A percentile compares a stretch with the other conserved stretches of the same genome.
Conservation (phyloP, 2,888 invertebrate species). For the Gari tellinella region DNA sequence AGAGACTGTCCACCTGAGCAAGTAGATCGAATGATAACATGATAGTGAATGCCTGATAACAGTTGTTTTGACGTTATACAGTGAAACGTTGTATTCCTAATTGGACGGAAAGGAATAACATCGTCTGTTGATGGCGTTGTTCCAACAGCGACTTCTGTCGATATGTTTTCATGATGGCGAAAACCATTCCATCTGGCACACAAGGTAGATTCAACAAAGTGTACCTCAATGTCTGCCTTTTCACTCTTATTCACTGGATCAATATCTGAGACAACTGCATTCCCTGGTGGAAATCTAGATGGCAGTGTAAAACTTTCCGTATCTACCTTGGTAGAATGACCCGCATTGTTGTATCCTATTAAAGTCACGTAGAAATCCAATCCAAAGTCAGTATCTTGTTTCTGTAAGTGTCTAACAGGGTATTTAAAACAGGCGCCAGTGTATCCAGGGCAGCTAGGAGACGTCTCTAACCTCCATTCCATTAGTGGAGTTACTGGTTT, state of each 20-base stretch:
- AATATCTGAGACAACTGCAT: slow-evolving; percentile 42
- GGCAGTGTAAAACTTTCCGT: slow-evolving; percentile 39
- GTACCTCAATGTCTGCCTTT: slow-evolving; percentile 15
- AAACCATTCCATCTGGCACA: slow-evolving; percentile 49
- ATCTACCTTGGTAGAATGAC: slow-evolving; percentile 21
- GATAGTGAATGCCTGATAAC: background rate
- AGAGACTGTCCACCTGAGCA: slow-evolving; percentile 34
- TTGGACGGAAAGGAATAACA: slow-evolving; percentile 10
- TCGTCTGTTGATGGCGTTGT: slow-evolving; percentile 3
- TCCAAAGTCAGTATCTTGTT: slow-evolving; percentile 23
- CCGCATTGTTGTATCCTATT: slow-evolving; percentile 46
- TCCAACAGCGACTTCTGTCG: slow-evolving; percentile 39
- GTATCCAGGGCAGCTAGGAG: background rate
- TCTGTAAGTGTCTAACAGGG: slow-evolving; percentile 19
- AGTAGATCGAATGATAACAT: slow-evolving; percentile 22
- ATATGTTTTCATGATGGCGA: slow-evolving; percentile 36
- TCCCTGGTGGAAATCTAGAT: slow-evolving; percentile 49
- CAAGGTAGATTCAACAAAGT: slow-evolving; percentile 24
- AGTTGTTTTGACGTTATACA: slow-evolving; percentile 20
- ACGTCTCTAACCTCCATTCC: slow-evolving; percentile 13
- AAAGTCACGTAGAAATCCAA: slow-evolving; percentile 24
- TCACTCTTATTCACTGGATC: slow-evolving; percentile 3
- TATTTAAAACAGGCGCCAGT: slow-evolving; percentile 27
- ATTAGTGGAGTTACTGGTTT: background rate
- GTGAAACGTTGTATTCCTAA: background rate